phyloP scores from a whole-genome alignment of 2,113 vertebrate genomes.

The Eudyptes chrysolophus region DNA sequence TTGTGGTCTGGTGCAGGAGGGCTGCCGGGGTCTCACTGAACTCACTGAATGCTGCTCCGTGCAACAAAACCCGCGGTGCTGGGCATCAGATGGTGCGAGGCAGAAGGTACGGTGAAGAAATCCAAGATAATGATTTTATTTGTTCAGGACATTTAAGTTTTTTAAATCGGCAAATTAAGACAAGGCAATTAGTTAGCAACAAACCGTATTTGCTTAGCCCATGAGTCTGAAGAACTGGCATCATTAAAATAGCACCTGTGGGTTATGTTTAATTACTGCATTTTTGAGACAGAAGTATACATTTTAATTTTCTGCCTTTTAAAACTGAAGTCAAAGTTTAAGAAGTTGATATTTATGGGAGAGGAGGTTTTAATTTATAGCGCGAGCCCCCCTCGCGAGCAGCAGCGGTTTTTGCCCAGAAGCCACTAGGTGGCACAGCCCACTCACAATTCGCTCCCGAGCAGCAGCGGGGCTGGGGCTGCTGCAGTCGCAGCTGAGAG shows the following conservation, averaged over 20 bases:
- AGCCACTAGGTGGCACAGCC: constrained; percentile 71
- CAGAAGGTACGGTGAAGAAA: background rate
- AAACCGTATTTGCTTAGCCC: constrained; percentile 8
- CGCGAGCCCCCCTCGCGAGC: background rate
- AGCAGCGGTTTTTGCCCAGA: background rate
- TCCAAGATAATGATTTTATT: constrained; percentile 53
- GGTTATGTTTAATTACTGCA: constrained; percentile 58
- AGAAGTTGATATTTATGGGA: constrained; percentile 58
- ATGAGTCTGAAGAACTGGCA: constrained; percentile 8
- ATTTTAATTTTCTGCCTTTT: constrained; percentile 60
- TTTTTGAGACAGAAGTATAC: constrained; percentile 13
- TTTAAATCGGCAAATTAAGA: constrained; percentile 55
- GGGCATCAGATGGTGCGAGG: background rate
- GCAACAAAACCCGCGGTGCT: background rate
- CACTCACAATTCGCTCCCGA: background rate
- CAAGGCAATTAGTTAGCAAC: constrained; percentile 54
- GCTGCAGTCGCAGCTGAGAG: background rate
- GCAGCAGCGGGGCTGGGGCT: background rate
- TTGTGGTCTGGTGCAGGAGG: background rate
- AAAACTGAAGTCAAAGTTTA: constrained; percentile 56
- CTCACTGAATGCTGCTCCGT: background rate
- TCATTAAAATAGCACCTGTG: constrained; percentile 57
- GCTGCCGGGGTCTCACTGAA: background rate
- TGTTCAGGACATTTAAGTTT: constrained; percentile 52
- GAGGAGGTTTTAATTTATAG: background rate